phyloP scores from a whole-genome alignment of 1,140 invertebrate species.

The Augochlora pura region DNA sequence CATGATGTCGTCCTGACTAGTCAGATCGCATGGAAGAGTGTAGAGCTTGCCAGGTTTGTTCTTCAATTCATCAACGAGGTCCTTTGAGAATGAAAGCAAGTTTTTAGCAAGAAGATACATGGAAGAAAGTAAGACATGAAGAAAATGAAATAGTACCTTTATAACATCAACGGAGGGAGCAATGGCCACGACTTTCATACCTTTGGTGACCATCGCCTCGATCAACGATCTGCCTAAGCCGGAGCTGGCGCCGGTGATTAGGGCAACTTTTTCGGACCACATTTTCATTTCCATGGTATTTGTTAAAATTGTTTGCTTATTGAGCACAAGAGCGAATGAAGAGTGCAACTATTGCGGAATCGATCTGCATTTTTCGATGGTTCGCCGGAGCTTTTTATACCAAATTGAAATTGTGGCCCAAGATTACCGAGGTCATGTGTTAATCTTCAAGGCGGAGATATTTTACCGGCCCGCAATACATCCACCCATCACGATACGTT shows the following conservation, averaged over 20 bases:
- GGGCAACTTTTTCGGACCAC: constrained; percentile 84
- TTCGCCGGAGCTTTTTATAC: constrained; percentile 41
- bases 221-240: constrained; percentile 81
- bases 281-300: constrained; percentile 82
- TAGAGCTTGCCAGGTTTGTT: constrained; percentile 58
- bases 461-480: constrained; percentile 4
- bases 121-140: too few species aligned
- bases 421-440: constrained; percentile 51
- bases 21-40: constrained; percentile 82
- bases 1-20: constrained; percentile 83
- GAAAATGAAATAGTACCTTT: constrained; percentile 33
- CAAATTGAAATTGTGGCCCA: constrained; percentile 42
- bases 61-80: constrained; percentile 50
- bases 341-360: not conserved
- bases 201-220: constrained; percentile 71
- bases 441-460: constrained; percentile 41
- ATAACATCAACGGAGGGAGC: constrained; percentile 73
- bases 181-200: constrained; percentile 81
- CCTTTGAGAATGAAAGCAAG: constrained; percentile 16
- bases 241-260: constrained; percentile 87
- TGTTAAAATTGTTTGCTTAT: not conserved
- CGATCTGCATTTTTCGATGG: constrained; percentile 25
- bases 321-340: not conserved
- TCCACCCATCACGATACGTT: not conserved
- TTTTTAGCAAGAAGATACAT: not conserved